Conservation (phyloP, 2,888 invertebrate genomes). For the Caenorhabditis plicata region DNA sequence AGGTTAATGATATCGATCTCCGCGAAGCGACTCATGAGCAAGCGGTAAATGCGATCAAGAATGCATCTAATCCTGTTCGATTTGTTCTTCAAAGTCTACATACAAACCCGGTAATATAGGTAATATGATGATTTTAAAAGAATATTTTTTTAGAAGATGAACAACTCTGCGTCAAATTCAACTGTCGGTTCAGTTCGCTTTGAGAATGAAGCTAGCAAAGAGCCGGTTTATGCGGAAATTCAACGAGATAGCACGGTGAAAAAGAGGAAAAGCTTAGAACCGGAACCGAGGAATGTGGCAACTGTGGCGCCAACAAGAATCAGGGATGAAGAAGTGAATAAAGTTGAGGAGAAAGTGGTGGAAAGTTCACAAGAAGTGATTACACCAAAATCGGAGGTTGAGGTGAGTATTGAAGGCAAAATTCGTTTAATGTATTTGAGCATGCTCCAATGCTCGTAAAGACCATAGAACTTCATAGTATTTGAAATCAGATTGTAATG, state of each 20-base stretch:
- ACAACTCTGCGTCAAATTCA: slow-evolving; percentile 46
- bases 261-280: slow-evolving; percentile 19
- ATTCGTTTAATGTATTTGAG: no score
- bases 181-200: slow-evolving; percentile 44
- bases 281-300: slow-evolving; percentile 7
- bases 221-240: slow-evolving; percentile 19
- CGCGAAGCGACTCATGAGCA: slow-evolving; percentile 87
- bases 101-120: slow-evolving; percentile 38
- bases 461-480: no score
- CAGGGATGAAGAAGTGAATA: not conserved
- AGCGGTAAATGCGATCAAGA: slow-evolving; percentile 90
- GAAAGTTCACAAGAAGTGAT: no score
- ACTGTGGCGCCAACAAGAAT: slow-evolving; percentile 1
- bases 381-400: no score
- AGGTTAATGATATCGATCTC: slow-evolving; percentile 86
- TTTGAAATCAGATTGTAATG: no score
- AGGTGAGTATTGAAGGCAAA: no score
- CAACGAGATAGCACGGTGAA: slow-evolving; percentile 19
- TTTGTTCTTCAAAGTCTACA: slow-evolving; percentile 83
- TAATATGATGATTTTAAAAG: no score
- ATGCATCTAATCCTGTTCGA: slow-evolving; percentile 83
- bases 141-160: slow-evolving; percentile 38
- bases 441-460: no score
- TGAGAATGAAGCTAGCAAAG: slow-evolving; percentile 32
- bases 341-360: not conserved